Conservation (phyloP, 2,888 invertebrate genomes). For the Tiliacea aurago region DNA sequence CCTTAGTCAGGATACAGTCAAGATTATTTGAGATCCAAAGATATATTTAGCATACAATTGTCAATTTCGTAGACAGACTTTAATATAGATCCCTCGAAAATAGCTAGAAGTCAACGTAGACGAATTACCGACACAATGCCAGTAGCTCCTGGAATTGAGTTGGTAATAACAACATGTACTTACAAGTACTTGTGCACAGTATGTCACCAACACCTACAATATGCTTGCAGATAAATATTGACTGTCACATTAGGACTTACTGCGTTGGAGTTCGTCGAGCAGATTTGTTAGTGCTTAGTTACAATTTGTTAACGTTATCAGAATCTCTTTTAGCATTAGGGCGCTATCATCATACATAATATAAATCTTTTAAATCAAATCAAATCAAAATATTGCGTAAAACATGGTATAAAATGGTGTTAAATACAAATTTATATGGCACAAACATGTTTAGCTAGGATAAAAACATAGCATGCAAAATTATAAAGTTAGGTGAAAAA, state of each 20-base stretch:
- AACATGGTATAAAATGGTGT: no score
- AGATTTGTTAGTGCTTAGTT: neutral
- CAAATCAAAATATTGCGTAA: no score
- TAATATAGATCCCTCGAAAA: neutral
- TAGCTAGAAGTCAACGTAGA: constrained; percentile 4
- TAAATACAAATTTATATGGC: no score
- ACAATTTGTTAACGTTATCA: no score
- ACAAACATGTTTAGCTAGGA: no score
- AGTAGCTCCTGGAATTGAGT: constrained; percentile 42
- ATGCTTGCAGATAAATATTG: constrained; percentile 76
- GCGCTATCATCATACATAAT: no score
- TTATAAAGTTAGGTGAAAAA: no score
- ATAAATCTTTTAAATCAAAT: no score
- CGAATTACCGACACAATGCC: neutral
- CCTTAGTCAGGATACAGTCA: no score
- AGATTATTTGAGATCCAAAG: neutral
- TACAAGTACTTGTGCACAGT: constrained; percentile 33
- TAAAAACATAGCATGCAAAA: no score
- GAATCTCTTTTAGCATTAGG: no score
- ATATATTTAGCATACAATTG: neutral
- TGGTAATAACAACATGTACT: constrained; percentile 67
- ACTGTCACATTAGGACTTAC: constrained; percentile 68
- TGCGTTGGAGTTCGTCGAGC: constrained; percentile 19
- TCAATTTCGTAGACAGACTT: neutral
- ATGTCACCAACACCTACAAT: constrained; percentile 68